Evolutionary conservation across 2,113 vertebrate species (phyloP).

Genomic region (Bujurquina vittata): DNA sequence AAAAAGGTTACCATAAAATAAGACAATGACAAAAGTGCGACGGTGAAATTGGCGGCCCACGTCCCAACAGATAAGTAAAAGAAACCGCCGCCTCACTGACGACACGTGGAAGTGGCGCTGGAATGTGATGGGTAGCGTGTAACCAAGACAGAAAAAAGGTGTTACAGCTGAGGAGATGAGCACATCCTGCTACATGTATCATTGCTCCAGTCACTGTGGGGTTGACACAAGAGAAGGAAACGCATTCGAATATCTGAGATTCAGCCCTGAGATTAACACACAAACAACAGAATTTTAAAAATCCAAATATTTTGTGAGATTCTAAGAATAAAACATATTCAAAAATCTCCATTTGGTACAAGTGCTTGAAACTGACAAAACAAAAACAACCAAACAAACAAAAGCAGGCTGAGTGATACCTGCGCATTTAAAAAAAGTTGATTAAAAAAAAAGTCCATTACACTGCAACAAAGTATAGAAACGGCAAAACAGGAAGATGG

Average conservation of each 20-base stretch:
- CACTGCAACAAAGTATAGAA: slow-evolving; percentile 18
- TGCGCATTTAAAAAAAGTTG: background rate
- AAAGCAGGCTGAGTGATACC: background rate
- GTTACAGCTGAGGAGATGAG: slow-evolving; percentile 11
- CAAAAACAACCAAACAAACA: background rate
- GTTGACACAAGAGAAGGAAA: slow-evolving; percentile 8
- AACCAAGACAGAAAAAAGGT: slow-evolving; percentile 16
- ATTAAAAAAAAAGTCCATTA: background rate
- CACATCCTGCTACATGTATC: slow-evolving; percentile 41
- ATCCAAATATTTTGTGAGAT: slow-evolving; percentile 25
- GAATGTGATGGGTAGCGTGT: slow-evolving; percentile 62
- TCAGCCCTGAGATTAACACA: slow-evolving; percentile 80
- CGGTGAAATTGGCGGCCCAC: slow-evolving; percentile 18
- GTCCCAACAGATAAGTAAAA: background rate
- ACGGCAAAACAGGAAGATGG: slow-evolving; percentile 44
- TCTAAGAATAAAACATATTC: slow-evolving; percentile 33
- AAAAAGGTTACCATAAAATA: slow-evolving; percentile 37
- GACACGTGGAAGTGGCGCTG: slow-evolving; percentile 25
- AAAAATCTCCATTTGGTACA: slow-evolving; percentile 58
- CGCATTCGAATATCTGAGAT: slow-evolving; percentile 57
- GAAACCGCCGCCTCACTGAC: slow-evolving; percentile 16
- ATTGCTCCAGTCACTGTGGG: slow-evolving; percentile 35
- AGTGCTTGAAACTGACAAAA: background rate
- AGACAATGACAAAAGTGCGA: slow-evolving; percentile 10
- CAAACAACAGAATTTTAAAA: slow-evolving; percentile 27